These are phyloP conservation scores for Pogoniulus pusillus DNA, from an alignment of 2,797 vertebrate genomes.

Conservation along the genomic window DNA sequence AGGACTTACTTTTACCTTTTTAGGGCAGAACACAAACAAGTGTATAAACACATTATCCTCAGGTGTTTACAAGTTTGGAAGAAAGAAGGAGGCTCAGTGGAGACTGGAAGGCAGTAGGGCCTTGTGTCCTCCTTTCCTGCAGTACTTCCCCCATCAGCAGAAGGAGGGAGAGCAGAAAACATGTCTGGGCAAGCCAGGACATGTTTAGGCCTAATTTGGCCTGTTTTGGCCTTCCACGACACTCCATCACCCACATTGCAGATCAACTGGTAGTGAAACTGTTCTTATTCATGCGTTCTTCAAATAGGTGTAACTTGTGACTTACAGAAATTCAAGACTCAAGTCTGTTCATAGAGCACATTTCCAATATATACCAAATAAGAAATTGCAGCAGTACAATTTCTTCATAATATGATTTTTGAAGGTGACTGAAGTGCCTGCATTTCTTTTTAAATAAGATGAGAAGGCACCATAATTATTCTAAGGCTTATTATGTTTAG, in stretches of 20 bases:
- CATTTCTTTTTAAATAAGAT: background rate
- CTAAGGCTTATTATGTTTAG: background rate
- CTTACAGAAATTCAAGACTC: background rate
- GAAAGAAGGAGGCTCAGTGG: no score
- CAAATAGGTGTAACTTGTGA: background rate
- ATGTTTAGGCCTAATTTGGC: no score
- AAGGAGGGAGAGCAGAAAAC: no score
- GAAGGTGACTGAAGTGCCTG: background rate
- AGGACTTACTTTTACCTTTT: no score
- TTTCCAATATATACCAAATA: background rate
- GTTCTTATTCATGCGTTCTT: background rate
- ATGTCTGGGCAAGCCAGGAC: no score
- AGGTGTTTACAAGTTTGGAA: no score
- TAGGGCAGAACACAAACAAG: no score
- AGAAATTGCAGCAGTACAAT: background rate
- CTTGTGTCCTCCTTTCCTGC: no score
- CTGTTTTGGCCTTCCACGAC: no score
- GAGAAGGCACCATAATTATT: background rate
- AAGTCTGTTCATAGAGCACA: background rate
- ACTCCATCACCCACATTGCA: background rate
- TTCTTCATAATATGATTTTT: background rate
- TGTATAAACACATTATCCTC: no score
- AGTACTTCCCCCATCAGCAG: no score
- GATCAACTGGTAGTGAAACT: background rate
- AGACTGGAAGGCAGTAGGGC: no score